Base-by-base conservation (phyloP, 2,888 invertebrate species). In the Chaetogeoica ovagalla region DNA sequence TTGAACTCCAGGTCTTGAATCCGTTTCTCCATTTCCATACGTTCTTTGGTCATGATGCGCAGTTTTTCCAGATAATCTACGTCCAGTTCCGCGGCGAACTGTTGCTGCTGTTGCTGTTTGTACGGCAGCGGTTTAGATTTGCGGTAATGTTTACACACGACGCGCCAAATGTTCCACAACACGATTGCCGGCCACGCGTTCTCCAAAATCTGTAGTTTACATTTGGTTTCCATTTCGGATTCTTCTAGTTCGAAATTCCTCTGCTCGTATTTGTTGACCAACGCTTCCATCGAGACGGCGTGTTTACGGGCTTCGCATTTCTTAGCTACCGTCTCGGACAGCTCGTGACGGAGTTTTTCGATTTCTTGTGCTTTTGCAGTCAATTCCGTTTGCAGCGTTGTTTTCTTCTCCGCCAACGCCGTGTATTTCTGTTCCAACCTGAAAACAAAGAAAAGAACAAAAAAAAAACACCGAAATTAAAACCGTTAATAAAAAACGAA, bases 1-100 rank as follows among this genome's bases (percentile, higher is more conserved):
- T 90, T 88, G 73, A 89, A 87, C 85, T 91, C 90, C 73, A 92
- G 85, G 83, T 92, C 91, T 59, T 87, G 87, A 30, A 93, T 89
- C 82, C 90, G 88, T 70, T 86, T 87, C 85, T 91, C 91, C 82
- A 92, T 87, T 57, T 89, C 89, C 69, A 90, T 88, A 82, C 92
- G 90, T 71, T 86, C 88, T 55, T 87, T 86, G 1, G 88, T 86
- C 39, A 91, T 85, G 2, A 88, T 87, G 69, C 87, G 87, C 4
- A 91, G 85, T 85, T 87, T 89, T 66, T 86, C 85, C 83, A 89
- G 85, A 59, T 79, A 71, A 52, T 79, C 79, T 9, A 55, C 19
- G 55, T 79, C 79, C 23, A 63, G 4, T 19, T 60, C 39, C 15
- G 39, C 9, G 9, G 75, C 15, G 30, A 30, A 30, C 30, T 15